Percentiles rank a stretch among this genome's conserved stretches.
These are phyloP conservation scores for Naja naja DNA, from an alignment of 2,113 vertebrate genomes.

Conservation along the genomic window DNA sequence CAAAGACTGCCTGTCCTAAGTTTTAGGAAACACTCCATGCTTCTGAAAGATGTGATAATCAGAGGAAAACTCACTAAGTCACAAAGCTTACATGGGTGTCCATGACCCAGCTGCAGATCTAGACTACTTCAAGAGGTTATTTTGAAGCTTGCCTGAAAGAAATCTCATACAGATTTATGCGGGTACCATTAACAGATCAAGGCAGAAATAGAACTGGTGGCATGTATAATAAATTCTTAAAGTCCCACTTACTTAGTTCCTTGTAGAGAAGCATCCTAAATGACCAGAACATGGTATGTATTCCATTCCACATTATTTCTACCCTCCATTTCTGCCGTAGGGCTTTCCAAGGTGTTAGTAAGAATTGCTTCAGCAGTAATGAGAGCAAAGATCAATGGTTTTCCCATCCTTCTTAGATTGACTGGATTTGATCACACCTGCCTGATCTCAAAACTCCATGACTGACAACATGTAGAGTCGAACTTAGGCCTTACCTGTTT, in stretches of 20 bases:
- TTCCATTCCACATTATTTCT: background rate
- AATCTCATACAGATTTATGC: background rate
- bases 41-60: background rate
- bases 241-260: fast-evolving
- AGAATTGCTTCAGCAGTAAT: background rate
- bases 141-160: background rate
- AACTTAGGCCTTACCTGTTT: constrained; percentile 28
- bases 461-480: background rate
- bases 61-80: background rate
- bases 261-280: background rate
- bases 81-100: background rate
- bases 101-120: background rate
- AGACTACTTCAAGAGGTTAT: background rate
- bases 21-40: background rate
- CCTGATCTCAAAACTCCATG: constrained; percentile 28
- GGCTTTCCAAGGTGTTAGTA: constrained; percentile 1
- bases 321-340: background rate
- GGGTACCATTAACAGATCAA: background rate
- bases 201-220: background rate
- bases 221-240: background rate
- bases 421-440: background rate
- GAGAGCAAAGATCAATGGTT: constrained; percentile 13
- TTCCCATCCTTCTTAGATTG: background rate
- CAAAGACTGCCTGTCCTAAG: background rate
- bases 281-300: background rate